Evolutionary conservation across 2,797 vertebrate species (phyloP).

Genomic region (Avahi laniger): DNA sequence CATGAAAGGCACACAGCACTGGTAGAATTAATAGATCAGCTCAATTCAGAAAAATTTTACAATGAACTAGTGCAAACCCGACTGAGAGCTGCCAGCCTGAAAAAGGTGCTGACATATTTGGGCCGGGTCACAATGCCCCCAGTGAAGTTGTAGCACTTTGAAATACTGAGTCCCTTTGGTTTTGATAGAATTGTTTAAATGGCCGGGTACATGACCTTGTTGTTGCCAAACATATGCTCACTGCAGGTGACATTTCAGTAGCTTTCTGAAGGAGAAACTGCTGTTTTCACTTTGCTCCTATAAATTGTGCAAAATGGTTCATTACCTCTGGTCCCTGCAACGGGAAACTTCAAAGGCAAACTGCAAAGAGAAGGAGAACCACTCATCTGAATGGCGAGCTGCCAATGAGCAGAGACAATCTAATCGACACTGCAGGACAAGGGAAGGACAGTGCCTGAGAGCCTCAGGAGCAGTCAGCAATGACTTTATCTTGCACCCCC

Average conservation of each 20-base stretch:
- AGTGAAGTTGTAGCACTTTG: not conserved
- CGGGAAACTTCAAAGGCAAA: conserved; percentile 30
- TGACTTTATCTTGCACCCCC: not conserved
- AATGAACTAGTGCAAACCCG: not conserved
- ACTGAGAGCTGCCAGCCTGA: not conserved
- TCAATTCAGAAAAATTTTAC: not conserved
- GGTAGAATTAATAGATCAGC: not conserved
- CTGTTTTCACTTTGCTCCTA: conserved; percentile 19
- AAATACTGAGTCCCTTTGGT: not conserved
- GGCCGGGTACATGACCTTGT: not conserved
- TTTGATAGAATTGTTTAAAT: conserved; percentile 40
- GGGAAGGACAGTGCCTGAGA: not conserved
- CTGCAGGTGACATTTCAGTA: conserved; percentile 28
- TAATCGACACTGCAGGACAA: not conserved
- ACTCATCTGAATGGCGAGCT: not conserved
- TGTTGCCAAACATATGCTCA: conserved; percentile 26
- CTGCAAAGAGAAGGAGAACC: not conserved
- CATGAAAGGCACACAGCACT: not conserved
- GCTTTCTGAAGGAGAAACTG: conserved; percentile 50
- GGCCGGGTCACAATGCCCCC: not conserved
- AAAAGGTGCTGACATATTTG: not conserved
- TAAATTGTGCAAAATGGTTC: conserved; percentile 51
- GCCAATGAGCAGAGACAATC: not conserved
- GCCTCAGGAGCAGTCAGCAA: not conserved
- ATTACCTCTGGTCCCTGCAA: not conserved